Conservation (phyloP, 2,888 invertebrate genomes). For the Amitus sp. region DNA sequence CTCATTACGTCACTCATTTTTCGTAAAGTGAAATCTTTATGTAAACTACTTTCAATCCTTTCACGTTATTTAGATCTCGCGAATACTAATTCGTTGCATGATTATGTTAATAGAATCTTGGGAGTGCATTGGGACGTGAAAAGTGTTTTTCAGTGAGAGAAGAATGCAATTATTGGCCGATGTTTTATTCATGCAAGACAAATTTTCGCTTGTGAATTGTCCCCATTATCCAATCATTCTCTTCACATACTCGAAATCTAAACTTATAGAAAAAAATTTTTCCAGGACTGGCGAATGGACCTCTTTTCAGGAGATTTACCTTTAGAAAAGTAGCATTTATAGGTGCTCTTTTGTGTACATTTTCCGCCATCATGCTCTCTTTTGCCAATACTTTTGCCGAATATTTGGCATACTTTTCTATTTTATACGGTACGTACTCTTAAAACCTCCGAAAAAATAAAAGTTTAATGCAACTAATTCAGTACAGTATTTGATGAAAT, state of each 20-base stretch:
- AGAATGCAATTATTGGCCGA: too few species aligned
- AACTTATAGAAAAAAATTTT: too few species aligned
- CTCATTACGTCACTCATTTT: neutral
- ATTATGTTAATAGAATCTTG: conserved; percentile 1
- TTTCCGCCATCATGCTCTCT: conserved; percentile 71
- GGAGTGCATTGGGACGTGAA: neutral
- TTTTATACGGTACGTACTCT: conserved; percentile 72
- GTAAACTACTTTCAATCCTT: conserved; percentile 3
- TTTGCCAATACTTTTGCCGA: conserved; percentile 73
- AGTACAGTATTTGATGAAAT: too few species aligned
- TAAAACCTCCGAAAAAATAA: neutral
- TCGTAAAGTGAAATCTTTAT: neutral
- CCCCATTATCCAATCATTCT: too few species aligned
- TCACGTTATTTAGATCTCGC: neutral
- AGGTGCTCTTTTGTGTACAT: conserved; percentile 71
- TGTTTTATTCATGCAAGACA: neutral
- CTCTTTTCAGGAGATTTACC: conserved; percentile 74
- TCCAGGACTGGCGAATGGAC: conserved; percentile 70
- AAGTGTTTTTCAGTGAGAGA: neutral
- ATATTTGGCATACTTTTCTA: conserved; percentile 73
- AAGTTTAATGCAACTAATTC: too few species aligned
- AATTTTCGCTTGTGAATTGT: too few species aligned
- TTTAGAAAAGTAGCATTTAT: conserved; percentile 75
- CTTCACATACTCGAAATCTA: too few species aligned
- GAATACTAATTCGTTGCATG: neutral